Percentiles rank a stretch among this genome's conserved stretches.
Conservation (phyloP, 2,113 vertebrate species). For the Catharus minimus region DNA sequence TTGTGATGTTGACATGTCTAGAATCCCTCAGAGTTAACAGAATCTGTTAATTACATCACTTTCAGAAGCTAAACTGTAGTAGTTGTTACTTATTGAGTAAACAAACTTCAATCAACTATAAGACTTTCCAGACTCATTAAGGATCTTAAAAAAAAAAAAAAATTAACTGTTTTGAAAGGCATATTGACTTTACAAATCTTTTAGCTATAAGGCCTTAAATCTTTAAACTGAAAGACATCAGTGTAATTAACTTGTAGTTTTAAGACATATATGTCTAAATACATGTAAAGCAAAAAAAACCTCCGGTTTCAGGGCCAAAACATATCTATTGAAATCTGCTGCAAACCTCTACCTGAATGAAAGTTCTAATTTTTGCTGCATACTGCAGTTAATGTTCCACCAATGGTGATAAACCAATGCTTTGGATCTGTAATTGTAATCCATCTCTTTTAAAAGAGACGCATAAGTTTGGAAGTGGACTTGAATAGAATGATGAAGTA, state of each 20-base stretch:
- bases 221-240: not conserved
- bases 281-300: not conserved
- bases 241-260: not conserved
- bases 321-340: not conserved
- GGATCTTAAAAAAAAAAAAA: not conserved
- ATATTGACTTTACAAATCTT: not conserved
- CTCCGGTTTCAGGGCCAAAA: not conserved
- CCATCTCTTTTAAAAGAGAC: not conserved
- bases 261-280: not conserved
- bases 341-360: not conserved
- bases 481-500: not conserved
- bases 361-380: not conserved
- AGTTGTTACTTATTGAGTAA: slow-evolving; percentile 38
- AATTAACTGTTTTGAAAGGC: slow-evolving; percentile 22
- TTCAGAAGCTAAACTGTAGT: slow-evolving; percentile 10
- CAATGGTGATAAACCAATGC: not conserved
- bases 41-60: slow-evolving; percentile 30
- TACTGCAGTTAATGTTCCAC: not conserved
- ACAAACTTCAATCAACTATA: slow-evolving; percentile 35
- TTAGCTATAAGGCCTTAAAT: not conserved
- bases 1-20: not conserved
- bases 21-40: not conserved
- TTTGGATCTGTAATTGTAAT: not conserved
- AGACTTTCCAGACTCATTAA: slow-evolving; percentile 21
- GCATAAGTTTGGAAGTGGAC: not conserved